phyloP scores from a whole-genome alignment of 64 coral and sea anemone genomes.

The Stylophora pistillata region DNA sequence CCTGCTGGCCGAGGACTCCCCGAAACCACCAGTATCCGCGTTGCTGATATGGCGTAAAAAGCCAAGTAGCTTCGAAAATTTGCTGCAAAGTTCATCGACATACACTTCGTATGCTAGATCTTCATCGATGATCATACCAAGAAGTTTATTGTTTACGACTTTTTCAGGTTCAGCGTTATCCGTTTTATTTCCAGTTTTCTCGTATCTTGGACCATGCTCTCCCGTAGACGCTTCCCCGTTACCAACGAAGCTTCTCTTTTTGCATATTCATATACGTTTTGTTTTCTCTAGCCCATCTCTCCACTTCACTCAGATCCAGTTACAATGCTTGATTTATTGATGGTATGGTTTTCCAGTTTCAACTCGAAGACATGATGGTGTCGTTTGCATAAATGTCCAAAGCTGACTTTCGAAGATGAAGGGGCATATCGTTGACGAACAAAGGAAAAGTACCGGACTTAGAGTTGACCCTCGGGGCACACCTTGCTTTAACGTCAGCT shows the following conservation, averaged over 20 bases:
- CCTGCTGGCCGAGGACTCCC: too few relatives aligned
- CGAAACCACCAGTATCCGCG: too few relatives aligned
- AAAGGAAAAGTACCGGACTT: neutral
- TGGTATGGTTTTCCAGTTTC: neutral
- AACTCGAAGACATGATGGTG: neutral
- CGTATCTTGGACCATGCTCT: neutral
- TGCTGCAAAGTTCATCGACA: conserved; percentile 2
- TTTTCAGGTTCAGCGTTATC: neutral
- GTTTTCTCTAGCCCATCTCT: neutral
- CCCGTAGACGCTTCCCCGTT: too few relatives aligned
- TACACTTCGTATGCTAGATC: conserved; percentile 21
- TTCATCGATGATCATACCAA: too few relatives aligned
- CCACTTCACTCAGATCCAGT: neutral
- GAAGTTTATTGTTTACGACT: conserved; percentile 8
- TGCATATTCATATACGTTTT: neutral
- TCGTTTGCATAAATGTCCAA: conserved; percentile 25
- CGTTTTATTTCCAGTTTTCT: neutral
- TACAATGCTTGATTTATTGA: neutral
- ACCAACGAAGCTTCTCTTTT: neutral
- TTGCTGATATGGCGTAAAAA: too few relatives aligned
- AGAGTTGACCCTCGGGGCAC: conserved; percentile 32
- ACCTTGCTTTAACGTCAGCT: conserved; percentile 1
- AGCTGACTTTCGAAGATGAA: neutral
- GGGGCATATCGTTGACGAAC: conserved; percentile 46
- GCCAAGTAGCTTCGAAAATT: too few relatives aligned